Percentiles rank a stretch among this genome's conserved stretches.
These are phyloP conservation scores for Bhutanitis thaidina DNA, from an alignment of 2,888 invertebrate species.

Conservation along the genomic window DNA sequence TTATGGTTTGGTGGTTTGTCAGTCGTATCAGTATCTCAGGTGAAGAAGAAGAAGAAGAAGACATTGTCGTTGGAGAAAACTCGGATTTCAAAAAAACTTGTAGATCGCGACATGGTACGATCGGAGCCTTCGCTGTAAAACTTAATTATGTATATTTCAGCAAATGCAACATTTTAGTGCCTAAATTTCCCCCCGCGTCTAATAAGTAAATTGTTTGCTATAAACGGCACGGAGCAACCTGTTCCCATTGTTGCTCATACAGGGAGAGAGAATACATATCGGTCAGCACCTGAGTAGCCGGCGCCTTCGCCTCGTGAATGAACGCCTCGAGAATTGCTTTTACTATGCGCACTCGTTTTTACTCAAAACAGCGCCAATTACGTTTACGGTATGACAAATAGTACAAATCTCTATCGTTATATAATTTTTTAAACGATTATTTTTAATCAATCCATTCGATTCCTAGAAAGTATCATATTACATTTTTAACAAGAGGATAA, in stretches of 20 bases:
- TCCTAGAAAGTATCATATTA: no score
- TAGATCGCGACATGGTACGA: no score
- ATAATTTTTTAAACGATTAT: no score
- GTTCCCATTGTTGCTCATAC: slow-evolving; percentile 57
- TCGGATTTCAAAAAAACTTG: no score
- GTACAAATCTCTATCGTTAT: background rate
- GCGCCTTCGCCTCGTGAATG: slow-evolving; percentile 33
- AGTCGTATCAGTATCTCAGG: no score
- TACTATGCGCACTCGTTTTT: slow-evolving; percentile 12
- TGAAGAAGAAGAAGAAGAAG: no score
- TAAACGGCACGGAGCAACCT: slow-evolving; percentile 55
- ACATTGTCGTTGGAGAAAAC: no score
- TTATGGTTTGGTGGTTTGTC: no score
- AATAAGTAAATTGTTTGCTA: slow-evolving; percentile 73
- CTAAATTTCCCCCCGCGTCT: slow-evolving; percentile 51
- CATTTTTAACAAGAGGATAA: no score
- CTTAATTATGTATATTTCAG: background rate
- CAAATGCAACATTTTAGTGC: slow-evolving; percentile 41
- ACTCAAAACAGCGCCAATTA: slow-evolving; percentile 1
- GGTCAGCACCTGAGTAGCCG: slow-evolving; percentile 27
- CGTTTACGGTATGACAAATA: background rate
- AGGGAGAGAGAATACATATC: slow-evolving; percentile 39
- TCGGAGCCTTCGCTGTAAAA: no score
- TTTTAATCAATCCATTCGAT: no score
- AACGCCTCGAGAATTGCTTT: slow-evolving; percentile 22